phyloP scores from a whole-genome alignment of 2,113 vertebrate genomes.

The Terrapene triunguis region DNA sequence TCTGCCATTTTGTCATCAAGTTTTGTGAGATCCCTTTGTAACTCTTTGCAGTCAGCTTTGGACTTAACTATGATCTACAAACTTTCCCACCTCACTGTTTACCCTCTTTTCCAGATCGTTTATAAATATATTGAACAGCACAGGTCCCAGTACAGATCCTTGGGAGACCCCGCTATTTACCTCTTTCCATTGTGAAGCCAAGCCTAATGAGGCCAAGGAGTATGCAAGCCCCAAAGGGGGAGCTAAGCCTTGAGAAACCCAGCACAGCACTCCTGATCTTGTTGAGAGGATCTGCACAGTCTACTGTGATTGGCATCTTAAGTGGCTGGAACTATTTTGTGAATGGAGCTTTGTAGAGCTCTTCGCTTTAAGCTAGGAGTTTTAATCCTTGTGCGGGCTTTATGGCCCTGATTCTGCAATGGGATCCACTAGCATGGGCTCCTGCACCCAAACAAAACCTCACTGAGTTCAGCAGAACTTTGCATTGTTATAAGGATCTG shows the following conservation, averaged over 20 bases:
- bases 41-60: too few species aligned
- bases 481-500: background rate
- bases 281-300: background rate
- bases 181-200: too few species aligned
- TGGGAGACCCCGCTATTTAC: too few species aligned
- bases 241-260: background rate
- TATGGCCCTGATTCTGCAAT: background rate
- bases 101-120: too few species aligned
- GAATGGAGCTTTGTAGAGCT: background rate
- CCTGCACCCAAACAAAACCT: background rate
- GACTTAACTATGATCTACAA: too few species aligned
- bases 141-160: too few species aligned
- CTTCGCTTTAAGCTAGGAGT: background rate
- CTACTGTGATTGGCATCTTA: background rate
- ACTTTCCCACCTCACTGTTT: too few species aligned
- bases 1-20: too few species aligned
- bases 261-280: rapidly evolving
- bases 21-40: too few species aligned
- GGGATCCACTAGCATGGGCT: background rate
- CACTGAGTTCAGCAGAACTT: background rate
- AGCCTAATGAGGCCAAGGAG: background rate
- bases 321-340: background rate
- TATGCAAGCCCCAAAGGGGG: background rate
- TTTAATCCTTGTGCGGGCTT: background rate
- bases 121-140: too few species aligned